Conservation (phyloP, 2,797 vertebrate genomes). For the Gymnopithys bicolor region DNA sequence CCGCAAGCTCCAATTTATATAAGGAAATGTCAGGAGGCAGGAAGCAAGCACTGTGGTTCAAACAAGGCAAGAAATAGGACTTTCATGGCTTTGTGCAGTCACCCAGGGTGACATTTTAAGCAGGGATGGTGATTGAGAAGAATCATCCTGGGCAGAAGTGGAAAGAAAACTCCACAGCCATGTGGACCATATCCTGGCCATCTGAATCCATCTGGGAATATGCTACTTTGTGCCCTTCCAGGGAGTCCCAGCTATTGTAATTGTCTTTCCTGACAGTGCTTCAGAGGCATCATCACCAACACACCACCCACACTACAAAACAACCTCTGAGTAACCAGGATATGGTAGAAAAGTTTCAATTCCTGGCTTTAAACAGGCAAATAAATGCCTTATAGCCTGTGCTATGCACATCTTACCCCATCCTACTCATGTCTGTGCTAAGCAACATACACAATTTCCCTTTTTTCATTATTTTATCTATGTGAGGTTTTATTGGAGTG, state of each 20-base stretch:
- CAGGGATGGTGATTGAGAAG: background rate
- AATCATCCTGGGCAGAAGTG: background rate
- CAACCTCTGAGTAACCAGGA: background rate
- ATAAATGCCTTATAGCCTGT: background rate
- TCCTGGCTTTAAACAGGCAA: background rate
- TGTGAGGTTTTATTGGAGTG: background rate
- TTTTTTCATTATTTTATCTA: conserved; percentile 3
- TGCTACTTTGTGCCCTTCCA: background rate
- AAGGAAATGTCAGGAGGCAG: background rate
- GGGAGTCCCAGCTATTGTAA: background rate
- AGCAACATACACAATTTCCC: background rate
- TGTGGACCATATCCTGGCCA: background rate
- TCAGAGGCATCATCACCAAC: background rate
- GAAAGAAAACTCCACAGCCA: background rate
- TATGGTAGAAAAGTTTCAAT: background rate
- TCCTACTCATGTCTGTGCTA: background rate
- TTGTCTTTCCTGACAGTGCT: background rate
- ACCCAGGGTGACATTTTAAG: background rate
- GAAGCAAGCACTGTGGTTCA: background rate
- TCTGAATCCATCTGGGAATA: background rate
- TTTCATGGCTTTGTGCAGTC: background rate
- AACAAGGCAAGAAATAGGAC: background rate
- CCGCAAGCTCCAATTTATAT: background rate
- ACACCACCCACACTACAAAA: background rate
- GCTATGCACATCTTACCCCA: background rate